Evolutionary conservation across 2,888 invertebrate genomes (phyloP).

Genomic region (Heliothis peltigera): DNA sequence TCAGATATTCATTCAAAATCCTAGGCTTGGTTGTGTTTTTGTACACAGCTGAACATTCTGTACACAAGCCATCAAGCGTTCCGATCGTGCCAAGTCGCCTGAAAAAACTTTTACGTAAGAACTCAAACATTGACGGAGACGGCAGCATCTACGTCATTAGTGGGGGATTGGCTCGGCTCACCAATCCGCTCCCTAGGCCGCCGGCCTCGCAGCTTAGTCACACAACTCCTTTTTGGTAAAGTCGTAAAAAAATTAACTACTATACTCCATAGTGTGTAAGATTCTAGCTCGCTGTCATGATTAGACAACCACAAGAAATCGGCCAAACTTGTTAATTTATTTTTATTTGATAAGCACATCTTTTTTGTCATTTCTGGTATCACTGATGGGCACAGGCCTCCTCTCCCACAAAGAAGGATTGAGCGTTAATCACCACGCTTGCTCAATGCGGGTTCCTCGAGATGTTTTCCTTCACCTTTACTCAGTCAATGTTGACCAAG

Average conservation of each 20-base stretch:
- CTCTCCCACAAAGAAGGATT: too few species aligned
- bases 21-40: slow-evolving; percentile 21
- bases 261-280: neutral
- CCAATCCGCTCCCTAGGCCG: slow-evolving; percentile 20
- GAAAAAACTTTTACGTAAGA: slow-evolving; percentile 46
- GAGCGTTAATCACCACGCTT: too few species aligned
- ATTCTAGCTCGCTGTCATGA: neutral
- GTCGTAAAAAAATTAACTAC: slow-evolving; percentile 2
- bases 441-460: too few species aligned
- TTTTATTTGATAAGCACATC: too few species aligned
- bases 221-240: slow-evolving; percentile 17
- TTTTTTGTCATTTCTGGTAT: too few species aligned
- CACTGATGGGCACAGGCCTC: too few species aligned
- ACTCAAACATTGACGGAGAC: slow-evolving; percentile 19
- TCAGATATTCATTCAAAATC: too few species aligned
- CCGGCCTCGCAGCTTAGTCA: slow-evolving; percentile 17
- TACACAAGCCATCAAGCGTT: slow-evolving; percentile 34
- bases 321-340: too few species aligned
- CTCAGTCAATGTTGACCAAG: too few species aligned
- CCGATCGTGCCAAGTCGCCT: slow-evolving; percentile 39
- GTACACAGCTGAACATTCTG: slow-evolving; percentile 12
- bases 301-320: too few species aligned
- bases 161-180: slow-evolving; percentile 14
- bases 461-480: too few species aligned
- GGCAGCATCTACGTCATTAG: slow-evolving; percentile 26